Base-by-base conservation (phyloP, 2,888 invertebrate species). In the Agrochola lychnidis region DNA sequence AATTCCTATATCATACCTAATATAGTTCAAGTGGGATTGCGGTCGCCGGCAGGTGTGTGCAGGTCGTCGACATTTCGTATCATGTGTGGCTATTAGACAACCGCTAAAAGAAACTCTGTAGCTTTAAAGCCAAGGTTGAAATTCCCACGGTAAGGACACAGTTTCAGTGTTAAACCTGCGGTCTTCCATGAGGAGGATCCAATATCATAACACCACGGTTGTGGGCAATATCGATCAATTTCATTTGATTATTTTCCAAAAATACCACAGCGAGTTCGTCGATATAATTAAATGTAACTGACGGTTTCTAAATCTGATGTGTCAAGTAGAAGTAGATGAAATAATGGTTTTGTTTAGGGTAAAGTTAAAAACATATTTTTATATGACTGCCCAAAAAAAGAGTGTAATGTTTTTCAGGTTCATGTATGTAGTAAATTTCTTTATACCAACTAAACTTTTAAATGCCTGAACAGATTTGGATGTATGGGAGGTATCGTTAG, bases 41-140 rank as follows among this genome's bases (percentile, higher is more conserved):
- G 93, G 93, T 93, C 89, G 83, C 68, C 85, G 90, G 92, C 94
- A 94, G 94, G 94, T 94, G 94, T 90, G 89, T 87, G 61, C 91
- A 91, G 94, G 94, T 94, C 94, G 93, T 91, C 94, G 94, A 94
- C 94, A 92, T 92, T 92, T 88, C 89, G 89, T 89, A 90, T 88
- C 90, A 89, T 90, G 87, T 88, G 86, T 80, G 48, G 25, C 57
- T 64, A 5, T 70, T 73, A 42, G 4, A 10, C n/a, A 51, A 62
- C 42, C 1, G 62, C 53, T 22, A 90, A 87, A 78, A 63, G 22
- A 5, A 76, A 81, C 88, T 76, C 68, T 90, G 86, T 42, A 0
- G 0, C 1, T 7, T 4, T 5, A 0, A 0, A 0, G 0, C 25
- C 81, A 88, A 61, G 79, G 85, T 86, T 63, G 36, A 74, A 70